Evolutionary conservation across 37 sponge, comb jelly and placozoan species (phyloP), one percentile per base, ranked within the genome.

Genomic region (Ephydatia muelleri): DNA sequence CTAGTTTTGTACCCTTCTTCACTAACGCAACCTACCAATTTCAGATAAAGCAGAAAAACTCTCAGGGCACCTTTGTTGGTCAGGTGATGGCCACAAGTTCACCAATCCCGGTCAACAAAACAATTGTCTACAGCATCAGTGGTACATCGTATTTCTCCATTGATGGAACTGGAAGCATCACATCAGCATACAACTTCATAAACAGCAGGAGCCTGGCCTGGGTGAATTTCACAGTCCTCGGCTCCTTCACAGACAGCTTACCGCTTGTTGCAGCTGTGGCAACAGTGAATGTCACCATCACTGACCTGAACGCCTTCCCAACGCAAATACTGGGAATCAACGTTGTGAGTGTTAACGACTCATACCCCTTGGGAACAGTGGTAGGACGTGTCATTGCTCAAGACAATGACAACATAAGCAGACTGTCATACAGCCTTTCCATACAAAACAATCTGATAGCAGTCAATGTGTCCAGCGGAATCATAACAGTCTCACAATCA

Each of bases 1-100:
- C 89, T 72, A 91, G 90, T 35, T 77, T 86, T 67, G 71, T 35
- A 0, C 94, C 94, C 6, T 43, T 84, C 21, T 94, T 94, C 67
- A n/a, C 33, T 0, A 47, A 21, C 1, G 22, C 67, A 0, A 70
- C 38, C 3, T 94, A 87, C 80, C 26, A 65, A 22, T 80, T 90
- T 43, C 67, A 32, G 21, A 57, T 90, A 29, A 21, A 34, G 2
- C 91, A 94, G 69, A 47, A 83, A 32, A 67, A 70, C 25, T 49
- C 27, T 19, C 38, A 32, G 5, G 76, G 34, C 31, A 35, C 57
- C 25, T 27, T 37, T 23, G 65, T 88, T 8, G 75, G 84, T 22
- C 22, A 23, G 23, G 78, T 88, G 25, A 33, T 3, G 22, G 88
- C 88, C n/a, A 65, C 64, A 3, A 83, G 83, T 69, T 21, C 57